Conservation (phyloP, 2,888 invertebrate genomes). For the Marronus borbonicus region DNA sequence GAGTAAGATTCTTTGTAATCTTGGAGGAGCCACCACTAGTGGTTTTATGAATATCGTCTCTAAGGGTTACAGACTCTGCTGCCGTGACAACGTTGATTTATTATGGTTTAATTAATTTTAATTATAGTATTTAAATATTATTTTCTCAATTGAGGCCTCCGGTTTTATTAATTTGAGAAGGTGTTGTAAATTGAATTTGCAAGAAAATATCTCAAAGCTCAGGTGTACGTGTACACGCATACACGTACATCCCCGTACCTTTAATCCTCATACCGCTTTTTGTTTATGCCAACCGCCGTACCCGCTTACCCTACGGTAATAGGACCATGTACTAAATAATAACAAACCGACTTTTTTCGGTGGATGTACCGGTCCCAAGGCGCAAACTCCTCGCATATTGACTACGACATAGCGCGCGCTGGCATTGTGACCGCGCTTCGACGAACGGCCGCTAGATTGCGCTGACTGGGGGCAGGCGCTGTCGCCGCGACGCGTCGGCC, state of each 20-base stretch:
- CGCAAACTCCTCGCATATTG: conserved; percentile 58
- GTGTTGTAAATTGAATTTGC: too few species aligned
- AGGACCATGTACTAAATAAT: conserved; percentile 55
- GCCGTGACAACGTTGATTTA: too few species aligned
- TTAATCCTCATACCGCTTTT: conserved; percentile 8
- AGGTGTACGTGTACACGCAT: conserved; percentile 6
- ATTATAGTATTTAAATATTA: too few species aligned
- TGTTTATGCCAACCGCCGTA: conserved; percentile 18
- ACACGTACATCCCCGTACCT: not conserved
- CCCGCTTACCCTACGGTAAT: conserved; percentile 23
- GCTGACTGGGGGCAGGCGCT: conserved; percentile 54
- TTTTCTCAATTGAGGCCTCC: not conserved
- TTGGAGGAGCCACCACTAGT: too few species aligned
- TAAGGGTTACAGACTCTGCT: too few species aligned
- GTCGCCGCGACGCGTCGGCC: conserved; percentile 53
- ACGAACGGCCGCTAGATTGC: conserved; percentile 54
- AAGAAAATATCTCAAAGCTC: conserved; percentile 9
- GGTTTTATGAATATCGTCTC: too few species aligned
- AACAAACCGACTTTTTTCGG: conserved; percentile 53
- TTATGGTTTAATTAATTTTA: too few species aligned
- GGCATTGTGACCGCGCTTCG: conserved; percentile 54
- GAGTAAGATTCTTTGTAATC: too few species aligned
- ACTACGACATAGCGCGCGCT: conserved; percentile 57
- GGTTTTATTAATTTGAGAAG: too few species aligned
- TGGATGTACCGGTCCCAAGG: conserved; percentile 55